Percentiles rank a stretch among this genome's conserved stretches.
phyloP scores from a whole-genome alignment of 1,140 invertebrate species.

The Orius insidiosus region DNA sequence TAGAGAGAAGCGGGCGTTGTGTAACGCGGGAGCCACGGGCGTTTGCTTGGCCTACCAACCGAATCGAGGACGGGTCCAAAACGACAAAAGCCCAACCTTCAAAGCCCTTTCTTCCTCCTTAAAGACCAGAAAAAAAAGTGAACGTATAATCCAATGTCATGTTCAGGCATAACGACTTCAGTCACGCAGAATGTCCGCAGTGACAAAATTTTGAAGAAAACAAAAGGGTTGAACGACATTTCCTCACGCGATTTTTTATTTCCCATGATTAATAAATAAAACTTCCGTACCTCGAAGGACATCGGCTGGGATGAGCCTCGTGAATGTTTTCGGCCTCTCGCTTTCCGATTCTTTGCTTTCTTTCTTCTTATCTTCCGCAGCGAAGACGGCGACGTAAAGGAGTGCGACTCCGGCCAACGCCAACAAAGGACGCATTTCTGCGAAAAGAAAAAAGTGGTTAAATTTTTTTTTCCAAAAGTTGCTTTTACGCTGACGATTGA shows the following conservation, averaged over 20 bases:
- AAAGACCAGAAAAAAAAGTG: no score
- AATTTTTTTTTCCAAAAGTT: no score
- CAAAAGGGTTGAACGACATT: not conserved
- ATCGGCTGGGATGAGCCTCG: conserved; percentile 66
- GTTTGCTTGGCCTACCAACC: no score
- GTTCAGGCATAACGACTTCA: no score
- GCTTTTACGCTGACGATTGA: no score
- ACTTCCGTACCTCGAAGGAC: conserved; percentile 51
- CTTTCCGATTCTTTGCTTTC: conserved; percentile 33
- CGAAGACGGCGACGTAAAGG: conserved; percentile 33
- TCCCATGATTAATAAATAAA: not conserved
- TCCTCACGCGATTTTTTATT: not conserved
- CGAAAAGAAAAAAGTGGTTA: not conserved
- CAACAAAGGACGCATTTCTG: conserved; percentile 15
- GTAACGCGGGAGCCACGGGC: no score
- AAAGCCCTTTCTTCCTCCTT: no score
- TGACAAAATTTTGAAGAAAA: not conserved
- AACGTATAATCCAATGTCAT: no score
- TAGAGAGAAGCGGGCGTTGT: no score
- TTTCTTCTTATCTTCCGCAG: conserved; percentile 35
- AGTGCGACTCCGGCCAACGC: conserved; percentile 25
- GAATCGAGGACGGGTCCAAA: no score
- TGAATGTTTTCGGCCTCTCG: conserved; percentile 45
- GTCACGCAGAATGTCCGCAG: no score
- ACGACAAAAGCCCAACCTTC: no score